These are phyloP conservation scores for Globodera ellingtonae DNA, from an alignment of 1,140 invertebrate species.

Conservation along the genomic window DNA sequence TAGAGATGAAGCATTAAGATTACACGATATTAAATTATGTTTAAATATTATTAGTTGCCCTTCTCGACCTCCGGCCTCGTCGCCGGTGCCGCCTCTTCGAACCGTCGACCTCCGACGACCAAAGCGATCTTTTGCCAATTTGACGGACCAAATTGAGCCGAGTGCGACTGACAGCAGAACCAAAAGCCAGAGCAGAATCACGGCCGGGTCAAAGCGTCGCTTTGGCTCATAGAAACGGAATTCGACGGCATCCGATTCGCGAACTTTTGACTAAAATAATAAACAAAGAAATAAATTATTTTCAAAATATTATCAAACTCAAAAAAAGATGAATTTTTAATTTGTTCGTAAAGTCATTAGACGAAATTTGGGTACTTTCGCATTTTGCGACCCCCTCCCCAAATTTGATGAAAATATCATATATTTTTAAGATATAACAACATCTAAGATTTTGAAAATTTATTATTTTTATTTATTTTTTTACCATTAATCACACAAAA, in stretches of 20 bases:
- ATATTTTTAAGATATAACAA: too few relatives aligned
- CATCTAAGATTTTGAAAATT: too few relatives aligned
- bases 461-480: too few relatives aligned
- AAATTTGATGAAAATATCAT: too few relatives aligned
- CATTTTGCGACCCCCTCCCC: too few relatives aligned
- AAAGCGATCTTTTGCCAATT: neutral
- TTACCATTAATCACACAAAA: too few relatives aligned
- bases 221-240: neutral
- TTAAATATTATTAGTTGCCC: too few relatives aligned
- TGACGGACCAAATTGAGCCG: neutral
- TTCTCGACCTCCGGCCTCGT: neutral
- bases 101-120: neutral
- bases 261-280: neutral
- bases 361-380: too few relatives aligned
- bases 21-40: too few relatives aligned
- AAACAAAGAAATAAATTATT: too few relatives aligned
- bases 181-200: neutral
- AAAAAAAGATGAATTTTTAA: neutral
- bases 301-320: neutral
- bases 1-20: neutral
- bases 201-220: neutral
- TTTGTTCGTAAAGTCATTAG: neutral
- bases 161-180: neutral
- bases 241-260: neutral
- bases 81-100: neutral